Evolutionary conservation across 2,888 invertebrate species (phyloP), one percentile per base, ranked within the genome.

Genomic region (Hirtodrosophila duncani): DNA sequence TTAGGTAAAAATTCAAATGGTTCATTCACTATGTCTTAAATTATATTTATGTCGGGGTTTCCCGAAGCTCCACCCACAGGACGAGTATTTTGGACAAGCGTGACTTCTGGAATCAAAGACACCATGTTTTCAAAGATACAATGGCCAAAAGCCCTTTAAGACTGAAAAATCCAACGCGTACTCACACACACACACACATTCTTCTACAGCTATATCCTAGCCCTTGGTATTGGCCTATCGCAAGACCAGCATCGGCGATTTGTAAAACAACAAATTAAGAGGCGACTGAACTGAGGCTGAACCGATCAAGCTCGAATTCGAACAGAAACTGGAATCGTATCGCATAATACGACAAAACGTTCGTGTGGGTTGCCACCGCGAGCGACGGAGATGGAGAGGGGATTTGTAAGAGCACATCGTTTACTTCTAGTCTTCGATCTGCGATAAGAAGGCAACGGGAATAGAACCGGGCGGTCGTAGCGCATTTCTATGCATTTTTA

Each of bases 371-470:
- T 55, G 61, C 16, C n/a, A 20, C n/a, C n/a, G n/a, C n/a, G n/a
- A n/a, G n/a, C n/a, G n/a, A n/a, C n/a, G n/a, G n/a, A n/a, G n/a
- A n/a, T n/a, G n/a, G n/a, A n/a, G n/a, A n/a, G n/a, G n/a, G n/a
- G n/a, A n/a, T n/a, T n/a, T n/a, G n/a, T n/a, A n/a, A n/a, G n/a
- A n/a, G n/a, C n/a, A 53, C 49, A 81, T 51, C 80, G 67, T 79
- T 75, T 75, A 81, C 80, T 75, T 75, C 75, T 79, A 70, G 75
- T 75, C 67, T 75, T 81, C 71, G 77, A 75, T 75, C 67, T 30
- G 26, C 64, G 75, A 75, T 75, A 69, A 61, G n/a, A n/a, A 29
- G 34, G 37, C 31, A 21, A 39, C 51, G 53, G 31, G 20, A 34
- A 38, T 34, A 31, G 71, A 46, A 48, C 24, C 9, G n/a, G n/a